Base-by-base conservation (phyloP, 1,140 invertebrate species). In the Tribolium castaneum region DNA sequence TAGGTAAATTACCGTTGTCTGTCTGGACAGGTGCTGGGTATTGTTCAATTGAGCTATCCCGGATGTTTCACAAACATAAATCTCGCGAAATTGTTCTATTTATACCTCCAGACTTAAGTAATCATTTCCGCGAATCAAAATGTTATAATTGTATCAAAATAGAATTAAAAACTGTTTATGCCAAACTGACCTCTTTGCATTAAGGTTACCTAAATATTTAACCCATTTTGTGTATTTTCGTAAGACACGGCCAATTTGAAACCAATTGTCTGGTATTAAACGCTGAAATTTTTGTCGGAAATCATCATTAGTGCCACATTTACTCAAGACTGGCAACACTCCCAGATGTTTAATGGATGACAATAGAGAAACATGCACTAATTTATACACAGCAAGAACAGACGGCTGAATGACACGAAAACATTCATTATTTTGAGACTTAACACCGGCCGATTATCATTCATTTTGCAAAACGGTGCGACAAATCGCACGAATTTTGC, bases 321-420 rank as follows among this genome's bases (percentile, higher is more conserved):
- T 59, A 59, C 54, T 59, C 54, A 59, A 25, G 54, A 59, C 59
- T 66, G 59, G 59, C 59, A 66, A 35, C 54, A 35, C 10, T 12
- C 59, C 59, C 59, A 66, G 59, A 66, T 66, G 59, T 34, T 35
- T 35, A 35, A 66, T 35, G 59, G 59, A 66, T 66, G 59, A 66
- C 59, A 66, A 66, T 66, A 66, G 59, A 66, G 54, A 59, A 59
- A 59, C 54, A 54, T 54, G 10, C 56, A 66, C 59, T 66, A 66
- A 66, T 66, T 66, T 66, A 34, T 35, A 59, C 19, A 59, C 54
- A 59, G 54, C 54, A 59, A 10, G 16, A 59, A 22, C 54, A 59
- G 54, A 66, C 59, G 59, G 14, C 59, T 34, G 59, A 34, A 66
- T 35, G 59, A 66, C 59, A 66, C 30, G 59, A 34, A 34, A 30